Percentiles rank a stretch among this genome's conserved stretches.
These are phyloP conservation scores for Bellardia bayeri DNA, from an alignment of 2,888 invertebrate species.

Conservation along the genomic window DNA sequence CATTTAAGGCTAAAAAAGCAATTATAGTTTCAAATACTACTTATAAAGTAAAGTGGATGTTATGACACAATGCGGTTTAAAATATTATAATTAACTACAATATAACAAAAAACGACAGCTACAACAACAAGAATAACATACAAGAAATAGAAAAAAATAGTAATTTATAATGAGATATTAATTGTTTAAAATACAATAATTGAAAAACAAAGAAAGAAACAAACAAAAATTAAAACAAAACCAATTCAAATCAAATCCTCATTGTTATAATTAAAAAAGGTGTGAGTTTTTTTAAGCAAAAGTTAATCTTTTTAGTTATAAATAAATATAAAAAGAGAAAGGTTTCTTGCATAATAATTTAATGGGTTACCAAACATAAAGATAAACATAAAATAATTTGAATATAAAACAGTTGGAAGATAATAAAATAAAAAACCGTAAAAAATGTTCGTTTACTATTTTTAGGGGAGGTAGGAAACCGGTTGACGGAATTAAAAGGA, in stretches of 20 bases:
- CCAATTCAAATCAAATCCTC: not conserved
- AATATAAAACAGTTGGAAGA: no score
- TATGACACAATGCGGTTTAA: slow-evolving; percentile 61
- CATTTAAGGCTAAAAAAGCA: slow-evolving; percentile 7
- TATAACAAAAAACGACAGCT: slow-evolving; percentile 13
- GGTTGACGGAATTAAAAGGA: no score
- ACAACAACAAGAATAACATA: not conserved
- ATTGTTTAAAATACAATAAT: slow-evolving; percentile 10
- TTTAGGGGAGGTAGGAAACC: no score
- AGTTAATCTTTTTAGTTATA: not conserved
- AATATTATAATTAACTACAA: slow-evolving; percentile 54
- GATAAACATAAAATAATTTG: no score
- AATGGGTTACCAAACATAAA: not conserved
- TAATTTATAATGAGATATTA: slow-evolving; percentile 45
- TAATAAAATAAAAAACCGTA: no score
- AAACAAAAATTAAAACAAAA: not conserved
- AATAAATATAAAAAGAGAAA: not conserved
- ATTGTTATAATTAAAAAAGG: not conserved
- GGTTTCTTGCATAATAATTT: not conserved
- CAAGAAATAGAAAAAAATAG: not conserved
- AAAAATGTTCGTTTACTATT: no score
- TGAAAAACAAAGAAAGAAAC: slow-evolving; percentile 1
- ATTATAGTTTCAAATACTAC: slow-evolving; percentile 37
- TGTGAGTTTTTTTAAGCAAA: not conserved
- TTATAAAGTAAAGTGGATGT: slow-evolving; percentile 27